Base-by-base conservation (phyloP, 2,888 invertebrate genomes). In the Caenorhabditis sp. region DNA sequence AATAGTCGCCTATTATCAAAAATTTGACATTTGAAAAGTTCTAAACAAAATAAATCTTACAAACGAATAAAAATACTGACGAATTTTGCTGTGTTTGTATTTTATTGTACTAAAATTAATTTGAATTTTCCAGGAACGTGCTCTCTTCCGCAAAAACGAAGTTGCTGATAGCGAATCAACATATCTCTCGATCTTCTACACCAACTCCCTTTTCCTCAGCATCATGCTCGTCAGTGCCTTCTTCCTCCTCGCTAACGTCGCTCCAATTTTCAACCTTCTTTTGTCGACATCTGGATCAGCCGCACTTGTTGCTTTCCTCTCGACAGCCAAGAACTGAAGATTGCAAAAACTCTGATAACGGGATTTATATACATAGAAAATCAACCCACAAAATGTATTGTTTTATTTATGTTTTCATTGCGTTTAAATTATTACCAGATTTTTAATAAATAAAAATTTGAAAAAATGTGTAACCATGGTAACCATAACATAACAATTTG, bases 151-250 rank as follows among this genome's bases (percentile, higher is more conserved):
- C 90, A 97, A 97, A 90, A 99, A 99, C 89, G 87, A 87, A 70
- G 86, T 87, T 59, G 97, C 97, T 25, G 99, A 99, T 89, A 97
- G 95, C 88, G 97, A 99, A 90, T 97, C 99, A 0, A 99, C 97
- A 61, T 97, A 97, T 87, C 97, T 99, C 90, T 97, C 97, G 59
- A 97, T 99, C 87, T 99, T 99, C 90, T 99, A 97, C 91, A 99
- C 97, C 91, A 99, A 99, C 88, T 94, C 97, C 21, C 90, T 99
- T 76, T 99, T 95, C 90, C 90, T 97, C 89, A 93, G 95, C 67
- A 91, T 97, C 71, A 93, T 97, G 63, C 94, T 99, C 83, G 91
- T 97, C 80, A 92, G 93, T 83, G 97, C 97, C 85, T 99, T 97
- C 91, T 97, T 95, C 90, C 88, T 97, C 66, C 91, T 99, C 84